These are phyloP conservation scores for Pseudochirops cupreus DNA, from an alignment of 2,797 vertebrate genomes.

Conservation along the genomic window DNA sequence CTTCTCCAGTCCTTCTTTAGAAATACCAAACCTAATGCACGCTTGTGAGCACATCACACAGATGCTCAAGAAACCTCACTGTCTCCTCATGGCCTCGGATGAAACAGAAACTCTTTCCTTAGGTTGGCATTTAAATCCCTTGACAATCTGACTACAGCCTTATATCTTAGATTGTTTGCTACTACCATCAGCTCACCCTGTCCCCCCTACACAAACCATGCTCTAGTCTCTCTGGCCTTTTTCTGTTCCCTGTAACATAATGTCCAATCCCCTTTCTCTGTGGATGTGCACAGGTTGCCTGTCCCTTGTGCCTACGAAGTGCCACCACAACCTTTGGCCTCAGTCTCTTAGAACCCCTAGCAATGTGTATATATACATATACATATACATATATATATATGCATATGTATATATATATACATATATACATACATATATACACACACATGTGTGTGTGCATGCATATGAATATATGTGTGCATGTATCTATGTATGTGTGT, in stretches of 20 bases:
- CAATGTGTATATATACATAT: too few species aligned
- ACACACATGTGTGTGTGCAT: too few species aligned
- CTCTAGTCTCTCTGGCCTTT: background rate
- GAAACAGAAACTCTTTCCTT: background rate
- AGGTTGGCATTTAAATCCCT: background rate
- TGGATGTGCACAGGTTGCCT: background rate
- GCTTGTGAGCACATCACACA: background rate
- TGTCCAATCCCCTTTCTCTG: background rate
- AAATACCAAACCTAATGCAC: background rate
- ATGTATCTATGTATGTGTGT: too few species aligned
- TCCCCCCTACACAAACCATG: too few species aligned
- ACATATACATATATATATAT: rapidly evolving
- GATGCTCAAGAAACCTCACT: background rate
- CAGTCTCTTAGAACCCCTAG: background rate
- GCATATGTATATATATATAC: too few species aligned
- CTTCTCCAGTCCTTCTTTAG: background rate
- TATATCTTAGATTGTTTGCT: background rate
- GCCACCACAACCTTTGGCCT: background rate
- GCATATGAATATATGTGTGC: rapidly evolving
- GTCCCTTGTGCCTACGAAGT: background rate
- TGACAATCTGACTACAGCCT: background rate
- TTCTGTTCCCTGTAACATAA: background rate
- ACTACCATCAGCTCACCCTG: background rate
- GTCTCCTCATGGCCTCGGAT: background rate
- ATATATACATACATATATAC: rapidly evolving